Base-by-base conservation (phyloP, 2,113 vertebrate species). In the Triplophysa dalaica region DNA sequence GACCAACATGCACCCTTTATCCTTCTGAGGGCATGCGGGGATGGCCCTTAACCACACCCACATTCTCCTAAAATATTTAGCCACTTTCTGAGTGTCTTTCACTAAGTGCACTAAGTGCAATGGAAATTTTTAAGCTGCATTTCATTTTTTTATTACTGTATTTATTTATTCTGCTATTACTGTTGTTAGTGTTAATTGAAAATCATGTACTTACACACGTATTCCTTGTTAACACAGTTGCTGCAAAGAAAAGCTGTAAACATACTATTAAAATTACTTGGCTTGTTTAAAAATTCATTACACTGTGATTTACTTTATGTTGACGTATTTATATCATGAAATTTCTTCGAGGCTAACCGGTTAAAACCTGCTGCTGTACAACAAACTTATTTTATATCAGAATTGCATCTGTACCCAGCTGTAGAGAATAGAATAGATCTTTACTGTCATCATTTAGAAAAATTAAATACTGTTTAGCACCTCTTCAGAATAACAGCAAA, bases 171-270 rank as follows among this genome's bases (percentile, higher is more conserved):
- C 41, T 7, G 41, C 67, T 12, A 11, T 54, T 33, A 52, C 22
- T 26, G 22, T 69, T 48, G 43, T 54, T 70, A 54, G 22, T 38
- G 26, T 70, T 70, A 70, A 33, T 56, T 33, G 10, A 33, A 21
- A 33, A 70, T 70, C 24, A 10, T 70, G 45, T 70, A 48, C 26
- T 70, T 16, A 70, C 68, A 70, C 50, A 70, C 29, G 17, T 14
- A 54, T 70, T 48, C 9, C 24, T 33, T 70, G 50, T 70, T 70
- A 70, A 72, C 54, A 78, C 41, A 61, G 52, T 62, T 56, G 24
- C 63, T 26, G 75, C 17, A 38, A 54, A 77, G 9, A 45, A 78
- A 69, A 77, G 14, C 38, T 58, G 29, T 72, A 73, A 73, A 73
- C 29, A 73, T 22, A n/a, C 29, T 60, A 56, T 73, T 73, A 19